These are phyloP conservation scores for Ammodytes marinus DNA, from an alignment of 2,113 vertebrate genomes.

Conservation along the genomic window DNA sequence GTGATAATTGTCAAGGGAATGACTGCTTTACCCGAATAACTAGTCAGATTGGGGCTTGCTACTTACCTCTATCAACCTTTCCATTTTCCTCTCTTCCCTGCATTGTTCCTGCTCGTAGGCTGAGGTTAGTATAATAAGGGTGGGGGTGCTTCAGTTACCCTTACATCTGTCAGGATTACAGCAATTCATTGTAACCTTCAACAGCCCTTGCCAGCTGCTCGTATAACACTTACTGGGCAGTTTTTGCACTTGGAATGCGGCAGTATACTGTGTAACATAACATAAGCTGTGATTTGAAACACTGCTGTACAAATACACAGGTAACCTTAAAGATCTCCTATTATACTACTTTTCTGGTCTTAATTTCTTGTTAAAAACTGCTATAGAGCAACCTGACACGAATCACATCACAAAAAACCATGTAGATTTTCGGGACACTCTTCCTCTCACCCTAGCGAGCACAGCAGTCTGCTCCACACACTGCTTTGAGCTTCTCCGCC, in stretches of 20 bases:
- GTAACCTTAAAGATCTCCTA: too few species aligned
- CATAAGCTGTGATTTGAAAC: constrained; percentile 15
- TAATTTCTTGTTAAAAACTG: too few species aligned
- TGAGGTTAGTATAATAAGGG: constrained; percentile 40
- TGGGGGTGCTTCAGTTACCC: constrained; percentile 27
- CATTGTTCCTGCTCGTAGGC: constrained; percentile 28
- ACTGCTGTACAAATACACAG: background rate
- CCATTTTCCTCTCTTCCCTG: constrained; percentile 17
- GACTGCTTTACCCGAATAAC: constrained; percentile 41
- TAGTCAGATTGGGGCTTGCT: constrained; percentile 21
- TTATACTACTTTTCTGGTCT: too few species aligned
- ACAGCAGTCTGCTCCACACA: too few species aligned
- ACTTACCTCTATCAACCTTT: constrained; percentile 23
- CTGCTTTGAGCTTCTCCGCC: too few species aligned
- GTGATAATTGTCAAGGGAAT: constrained; percentile 63
- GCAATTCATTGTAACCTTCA: constrained; percentile 67
- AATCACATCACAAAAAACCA: too few species aligned
- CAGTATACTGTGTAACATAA: background rate
- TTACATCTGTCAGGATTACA: constrained; percentile 57
- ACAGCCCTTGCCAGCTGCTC: constrained; percentile 56
- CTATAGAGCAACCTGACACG: too few species aligned
- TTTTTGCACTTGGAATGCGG: constrained; percentile 29
- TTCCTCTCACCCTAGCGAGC: too few species aligned
- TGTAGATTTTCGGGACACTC: too few species aligned
- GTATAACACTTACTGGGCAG: constrained; percentile 41